Evolutionary conservation across 2,797 vertebrate genomes (phyloP), one percentile per base, ranked within the genome.

Genomic region (Austrolebias charrua): DNA sequence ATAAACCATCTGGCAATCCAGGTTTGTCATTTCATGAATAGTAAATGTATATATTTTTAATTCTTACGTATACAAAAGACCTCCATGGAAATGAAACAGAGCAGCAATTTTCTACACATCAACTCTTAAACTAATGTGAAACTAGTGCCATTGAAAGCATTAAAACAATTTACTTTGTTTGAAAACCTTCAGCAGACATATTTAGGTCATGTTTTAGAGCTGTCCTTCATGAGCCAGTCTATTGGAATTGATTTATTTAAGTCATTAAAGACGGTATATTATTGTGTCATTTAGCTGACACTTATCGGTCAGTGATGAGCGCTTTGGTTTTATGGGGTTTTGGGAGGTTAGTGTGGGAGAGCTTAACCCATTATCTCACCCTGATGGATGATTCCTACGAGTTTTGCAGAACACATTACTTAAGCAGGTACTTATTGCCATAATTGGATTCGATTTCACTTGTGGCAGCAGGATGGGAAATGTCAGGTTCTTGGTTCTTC

Each of bases 371-470:
- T 80, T 47, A 54, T 18, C 42, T 20, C 10, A 46, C 24, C 7
- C 4, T 79, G 75, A 84, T 81, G 66, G 76, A 83, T 84, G 69
- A 75, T 61, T 78, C 60, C 61, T 58, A 60, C 12, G 70, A 71
- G 62, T 62, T 60, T 40, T 18, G 43, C 66, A 65, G 66, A 84
- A 53, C 78, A 60, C 72, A 80, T 81, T 84, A 76, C 81, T 86
- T 80, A 86, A 85, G 62, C 76, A 75, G 82, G 79, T 86, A 83
- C 75, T 89, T 86, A 86, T 72, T 57, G 78, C 72, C 1, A 13
- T 87, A 82, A 90, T 88, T 89, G 83, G 79, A 82, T 83, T 90
- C 69, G 73, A 87, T 89, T 76, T 75, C 71, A 88, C 78, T 69
- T 75, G 75, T 73, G 57, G 75, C 47, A 12, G 60, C 67, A 3